Percentiles rank a stretch among this genome's conserved stretches.
These are phyloP conservation scores for Pocillopora damicornis DNA, from an alignment of 64 coral and sea anemone species.

Conservation along the genomic window DNA sequence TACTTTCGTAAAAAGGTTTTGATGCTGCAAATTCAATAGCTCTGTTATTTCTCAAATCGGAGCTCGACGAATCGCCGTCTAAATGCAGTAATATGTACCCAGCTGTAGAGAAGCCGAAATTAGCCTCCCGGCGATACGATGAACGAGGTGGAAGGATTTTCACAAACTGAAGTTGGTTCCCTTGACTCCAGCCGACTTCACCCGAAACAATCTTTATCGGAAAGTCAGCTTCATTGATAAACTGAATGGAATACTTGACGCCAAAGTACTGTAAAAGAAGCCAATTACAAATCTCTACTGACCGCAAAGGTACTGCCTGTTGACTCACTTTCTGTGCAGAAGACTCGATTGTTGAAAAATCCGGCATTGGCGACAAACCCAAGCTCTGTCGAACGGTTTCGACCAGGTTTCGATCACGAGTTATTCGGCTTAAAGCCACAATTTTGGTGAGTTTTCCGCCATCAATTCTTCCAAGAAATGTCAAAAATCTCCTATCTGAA, in stretches of 20 bases:
- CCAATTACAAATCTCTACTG: not conserved
- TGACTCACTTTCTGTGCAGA: not conserved
- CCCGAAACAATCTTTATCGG: slow-evolving; percentile 38
- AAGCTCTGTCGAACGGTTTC: not conserved
- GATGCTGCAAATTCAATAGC: slow-evolving; percentile 42
- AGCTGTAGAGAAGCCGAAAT: not conserved
- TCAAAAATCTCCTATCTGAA: slow-evolving; percentile 15
- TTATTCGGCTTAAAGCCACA: slow-evolving; percentile 16
- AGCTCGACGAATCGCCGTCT: not conserved
- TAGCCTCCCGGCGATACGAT: not conserved
- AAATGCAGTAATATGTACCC: not conserved
- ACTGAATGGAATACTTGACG: not conserved
- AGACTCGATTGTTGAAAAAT: not conserved
- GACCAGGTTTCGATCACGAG: not conserved
- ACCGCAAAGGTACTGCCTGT: slow-evolving; percentile 12
- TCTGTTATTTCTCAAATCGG: too few relatives aligned
- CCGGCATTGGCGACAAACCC: not conserved
- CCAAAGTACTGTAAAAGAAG: not conserved
- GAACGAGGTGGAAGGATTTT: not conserved
- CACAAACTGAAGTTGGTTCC: not conserved
- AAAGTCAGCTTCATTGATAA: slow-evolving; percentile 37
- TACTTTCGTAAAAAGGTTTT: not conserved
- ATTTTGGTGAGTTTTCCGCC: slow-evolving; percentile 53
- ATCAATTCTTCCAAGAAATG: slow-evolving; percentile 37
- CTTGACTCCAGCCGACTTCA: not conserved